phyloP scores from a whole-genome alignment of 2,888 invertebrate genomes.

The Meganola albula region DNA sequence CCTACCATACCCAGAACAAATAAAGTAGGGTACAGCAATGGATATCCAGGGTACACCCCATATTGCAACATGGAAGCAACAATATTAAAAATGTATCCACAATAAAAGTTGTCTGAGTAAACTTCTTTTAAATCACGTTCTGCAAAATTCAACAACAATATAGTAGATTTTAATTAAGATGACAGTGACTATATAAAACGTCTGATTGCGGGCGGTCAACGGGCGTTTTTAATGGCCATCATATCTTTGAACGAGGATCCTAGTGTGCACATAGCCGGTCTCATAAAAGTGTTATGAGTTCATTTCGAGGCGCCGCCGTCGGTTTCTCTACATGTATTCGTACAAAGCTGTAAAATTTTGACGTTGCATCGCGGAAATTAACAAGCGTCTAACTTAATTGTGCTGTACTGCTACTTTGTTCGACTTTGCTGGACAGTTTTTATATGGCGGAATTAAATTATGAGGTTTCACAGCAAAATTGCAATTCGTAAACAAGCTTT shows the following conservation, averaged over 20 bases:
- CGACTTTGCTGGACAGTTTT: too few species aligned
- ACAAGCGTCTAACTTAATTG: conserved; percentile 23
- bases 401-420: too few species aligned
- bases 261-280: conserved; percentile 34
- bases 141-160: conserved; percentile 34
- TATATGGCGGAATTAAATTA: too few species aligned
- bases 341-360: conserved; percentile 28
- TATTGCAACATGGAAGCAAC: too few species aligned
- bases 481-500: too few species aligned
- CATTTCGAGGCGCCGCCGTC: conserved; percentile 51
- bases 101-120: too few species aligned
- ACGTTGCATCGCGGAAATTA: conserved; percentile 27
- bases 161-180: conserved; percentile 67
- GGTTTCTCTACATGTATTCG: conserved; percentile 19
- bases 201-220: conserved; percentile 54
- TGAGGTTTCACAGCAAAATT: too few species aligned
- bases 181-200: conserved; percentile 47
- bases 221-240: conserved; percentile 59
- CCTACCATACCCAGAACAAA: too few species aligned
- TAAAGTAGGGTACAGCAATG: too few species aligned
- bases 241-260: conserved; percentile 47
- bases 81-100: too few species aligned
- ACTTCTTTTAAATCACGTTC: too few species aligned
- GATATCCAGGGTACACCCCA: too few species aligned
- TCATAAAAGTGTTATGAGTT: conserved; percentile 74